Evolutionary conservation across 2,797 vertebrate species (phyloP), one percentile per base, ranked within the genome.

Genomic region (Coendou prehensilis): DNA sequence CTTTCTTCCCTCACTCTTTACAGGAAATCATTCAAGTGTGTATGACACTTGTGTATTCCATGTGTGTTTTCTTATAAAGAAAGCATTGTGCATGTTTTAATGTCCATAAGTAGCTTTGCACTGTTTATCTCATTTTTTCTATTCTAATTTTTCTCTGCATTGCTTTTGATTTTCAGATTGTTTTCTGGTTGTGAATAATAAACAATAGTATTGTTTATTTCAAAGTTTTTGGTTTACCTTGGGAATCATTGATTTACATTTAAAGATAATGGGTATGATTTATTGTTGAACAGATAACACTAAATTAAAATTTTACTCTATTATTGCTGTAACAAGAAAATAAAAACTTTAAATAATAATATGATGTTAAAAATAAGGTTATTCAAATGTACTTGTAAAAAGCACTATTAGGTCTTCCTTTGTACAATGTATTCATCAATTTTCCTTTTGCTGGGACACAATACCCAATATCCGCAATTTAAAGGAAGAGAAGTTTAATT

Each of bases 331-430:
- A 71, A 33, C 22, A 87, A 54, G 56, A 50, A 84, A 56, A 73
- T 33, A 71, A 89, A 95, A 94, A 61, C 3, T 91, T 93, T 92
- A 91, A 93, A 61, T 71, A 71, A 91, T 22, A 10, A 67, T 89
- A 1, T 15, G 61, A 57, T 90, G 33, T 91, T 94, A 17, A 28
- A 75, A 95, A 13, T 0, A 85, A 90, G 50, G 92, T 57, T 81
- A 91, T 79, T 90, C 63, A 91, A 81, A 75, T 76, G 5, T 1
- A 85, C 5, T 96, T 75, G 73, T 89, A 92, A 81, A 93, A 95
- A 96, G 33, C 30, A 5, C 4, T n/a, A 14, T 57, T 56, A 13
- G 17, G 17, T 89, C 18, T 87, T 92, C 26, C 28, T 91, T 2
- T 54, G 2, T 56, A 71, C 20, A 41, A 26, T 45, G 20, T 73